Evolutionary conservation across 2,888 invertebrate genomes (phyloP), one percentile per base, ranked within the genome.

Genomic region (Andrena bucephala): DNA sequence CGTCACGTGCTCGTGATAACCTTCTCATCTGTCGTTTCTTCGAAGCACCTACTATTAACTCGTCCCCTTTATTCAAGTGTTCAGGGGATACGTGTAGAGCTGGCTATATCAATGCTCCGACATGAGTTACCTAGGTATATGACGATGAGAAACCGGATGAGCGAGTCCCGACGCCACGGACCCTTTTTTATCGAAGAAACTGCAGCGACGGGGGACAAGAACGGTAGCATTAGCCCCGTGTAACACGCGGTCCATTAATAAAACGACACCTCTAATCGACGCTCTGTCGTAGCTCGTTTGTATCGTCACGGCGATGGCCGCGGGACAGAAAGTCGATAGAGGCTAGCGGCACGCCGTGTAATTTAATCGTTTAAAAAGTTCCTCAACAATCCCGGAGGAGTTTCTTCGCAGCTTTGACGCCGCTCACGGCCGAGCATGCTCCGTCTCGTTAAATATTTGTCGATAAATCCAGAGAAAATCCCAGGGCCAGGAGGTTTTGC

Each of bases 321-420:
- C 24, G 69, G 65, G 77, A 75, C 71, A 81, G 69, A 50, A 83
- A 85, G 72, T 76, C 87, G 77, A 87, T 75, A 66, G 73, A 70
- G 20, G 42, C 54, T 78, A 68, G 71, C 76, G 65, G 63, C 66
- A 62, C 67, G 77, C 67, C 77, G 74, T 78, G 74, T 78, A 88
- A 88, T 87, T 84, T 86, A 86, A 87, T 87, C 86, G 88, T 60
- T 86, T 76, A 73, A 86, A 81, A 87, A 87, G 65, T 87, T 84
- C 71, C 84, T 31, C 71, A 75, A 79, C 80, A 67, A 68, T 60
- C 72, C 76, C 68, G 54, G 62, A 52, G 72, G 67, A 71, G 66
- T 68, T 77, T 36, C 48, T 33, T 27, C 69, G 33, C 57, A 50
- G 70, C 65, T 65, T 66, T 66, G 66, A 81, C 48, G 74, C 27